These are phyloP conservation scores for Sphaerodactylus townsendi DNA, from an alignment of 2,113 vertebrate species.

Conservation along the genomic window DNA sequence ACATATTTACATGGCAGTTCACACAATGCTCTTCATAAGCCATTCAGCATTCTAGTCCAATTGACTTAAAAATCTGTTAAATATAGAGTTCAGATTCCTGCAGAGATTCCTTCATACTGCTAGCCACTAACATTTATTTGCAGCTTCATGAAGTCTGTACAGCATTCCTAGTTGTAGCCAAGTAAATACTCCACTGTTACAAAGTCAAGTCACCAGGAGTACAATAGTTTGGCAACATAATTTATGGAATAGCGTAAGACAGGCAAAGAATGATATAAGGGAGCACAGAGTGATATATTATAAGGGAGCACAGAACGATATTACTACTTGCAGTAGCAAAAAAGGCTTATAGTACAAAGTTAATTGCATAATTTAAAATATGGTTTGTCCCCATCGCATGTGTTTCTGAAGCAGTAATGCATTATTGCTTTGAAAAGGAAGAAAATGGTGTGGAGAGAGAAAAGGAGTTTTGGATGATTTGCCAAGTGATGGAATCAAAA, in stretches of 20 bases:
- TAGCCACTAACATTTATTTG: slow-evolving; percentile 5
- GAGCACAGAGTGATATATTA: slow-evolving; percentile 6
- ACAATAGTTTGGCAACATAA: slow-evolving; percentile 47
- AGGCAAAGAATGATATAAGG: slow-evolving; percentile 20
- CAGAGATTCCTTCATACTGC: slow-evolving; percentile 33
- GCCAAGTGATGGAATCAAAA: slow-evolving; percentile 43
- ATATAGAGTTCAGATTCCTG: neutral
- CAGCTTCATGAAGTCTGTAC: slow-evolving; percentile 43
- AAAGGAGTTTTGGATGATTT: slow-evolving; percentile 36
- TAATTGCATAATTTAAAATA: neutral
- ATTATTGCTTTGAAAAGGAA: neutral
- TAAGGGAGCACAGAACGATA: neutral
- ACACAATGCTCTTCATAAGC: neutral
- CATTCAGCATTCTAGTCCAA: neutral
- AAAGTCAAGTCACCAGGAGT: neutral
- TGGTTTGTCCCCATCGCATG: neutral
- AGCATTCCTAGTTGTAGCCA: slow-evolving; percentile 39
- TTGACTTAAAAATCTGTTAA: neutral
- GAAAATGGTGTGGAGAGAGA: slow-evolving; percentile 40
- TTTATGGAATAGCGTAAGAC: slow-evolving; percentile 31
- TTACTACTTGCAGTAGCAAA: neutral
- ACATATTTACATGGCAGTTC: neutral
- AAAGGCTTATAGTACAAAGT: slow-evolving; percentile 16
- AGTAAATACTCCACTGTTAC: slow-evolving; percentile 39
- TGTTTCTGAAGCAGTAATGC: neutral